A percentile compares a stretch with the other conserved stretches of the same genome.
Conservation (phyloP, 2,888 invertebrate species). For the Monoplex corrugatus region DNA sequence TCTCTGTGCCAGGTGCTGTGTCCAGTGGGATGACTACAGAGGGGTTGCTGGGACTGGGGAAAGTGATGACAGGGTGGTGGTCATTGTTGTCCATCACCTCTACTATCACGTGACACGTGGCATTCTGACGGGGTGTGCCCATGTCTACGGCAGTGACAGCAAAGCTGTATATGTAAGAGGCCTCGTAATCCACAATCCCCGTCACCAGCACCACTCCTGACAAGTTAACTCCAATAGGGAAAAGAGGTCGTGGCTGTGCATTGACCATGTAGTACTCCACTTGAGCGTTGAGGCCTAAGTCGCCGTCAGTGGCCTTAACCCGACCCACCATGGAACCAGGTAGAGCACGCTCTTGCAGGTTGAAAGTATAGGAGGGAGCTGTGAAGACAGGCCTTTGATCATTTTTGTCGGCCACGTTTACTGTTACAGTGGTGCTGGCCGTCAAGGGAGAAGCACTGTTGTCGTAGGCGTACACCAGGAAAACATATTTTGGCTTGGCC, state of each 20-base stretch:
- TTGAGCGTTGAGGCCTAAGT: slow-evolving; percentile 53
- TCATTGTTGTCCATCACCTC: slow-evolving; percentile 57
- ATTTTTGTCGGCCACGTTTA: slow-evolving; percentile 56
- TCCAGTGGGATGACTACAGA: slow-evolving; percentile 56
- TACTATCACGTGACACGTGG: slow-evolving; percentile 52
- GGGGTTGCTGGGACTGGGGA: slow-evolving; percentile 55
- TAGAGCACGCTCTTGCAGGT: slow-evolving; percentile 45
- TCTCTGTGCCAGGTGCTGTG: slow-evolving; percentile 56
- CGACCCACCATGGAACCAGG: slow-evolving; percentile 47
- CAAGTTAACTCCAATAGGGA: slow-evolving; percentile 50
- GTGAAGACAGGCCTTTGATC: slow-evolving; percentile 54
- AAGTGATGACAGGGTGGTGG: slow-evolving; percentile 58
- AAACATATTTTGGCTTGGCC: slow-evolving; percentile 47
- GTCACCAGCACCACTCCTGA: slow-evolving; percentile 54
- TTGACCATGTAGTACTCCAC: slow-evolving; percentile 55
- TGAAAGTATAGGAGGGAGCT: slow-evolving; percentile 48
- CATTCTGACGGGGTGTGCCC: slow-evolving; percentile 52
- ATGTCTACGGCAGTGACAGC: slow-evolving; percentile 56
- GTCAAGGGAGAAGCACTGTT: slow-evolving; percentile 50
- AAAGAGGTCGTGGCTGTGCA: slow-evolving; percentile 21
- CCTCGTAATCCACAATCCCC: slow-evolving; percentile 53
- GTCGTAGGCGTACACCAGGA: slow-evolving; percentile 55
- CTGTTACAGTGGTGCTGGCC: slow-evolving; percentile 53
- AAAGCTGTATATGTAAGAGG: slow-evolving; percentile 49
- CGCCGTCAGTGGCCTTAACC: slow-evolving; percentile 54